Evolutionary conservation across 2,797 vertebrate species (phyloP), one percentile per base, ranked within the genome.

Genomic region (Xyrichtys novacula): DNA sequence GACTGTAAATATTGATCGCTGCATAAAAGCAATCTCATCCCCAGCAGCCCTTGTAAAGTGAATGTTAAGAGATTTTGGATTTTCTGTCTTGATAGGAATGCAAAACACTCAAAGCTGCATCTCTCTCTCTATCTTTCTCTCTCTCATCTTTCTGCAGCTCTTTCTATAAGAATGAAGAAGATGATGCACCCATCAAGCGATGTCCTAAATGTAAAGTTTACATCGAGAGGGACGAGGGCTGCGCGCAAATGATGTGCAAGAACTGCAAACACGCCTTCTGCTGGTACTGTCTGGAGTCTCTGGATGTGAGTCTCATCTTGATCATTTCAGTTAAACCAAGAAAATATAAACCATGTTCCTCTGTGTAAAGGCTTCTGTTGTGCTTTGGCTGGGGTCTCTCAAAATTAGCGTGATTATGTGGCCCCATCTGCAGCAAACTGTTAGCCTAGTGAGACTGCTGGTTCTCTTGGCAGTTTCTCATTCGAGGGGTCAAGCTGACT

Each of bases 161-260:
- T 32, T 93, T 94, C 73, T 94, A 93, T 58, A 95, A 95, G 87
- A 89, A 80, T 1, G 92, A 95, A 32, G 93, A 95, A 29, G 96
- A 97, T 0, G 95, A 98, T 0, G 97, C 95, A 2, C 96, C 98
- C 0, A 99, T 99, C 91, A 99, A 99, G 80, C 97, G 97, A 61
- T 99, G 98, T 84, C 98, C 98, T 17, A 98, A 98, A 89, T 99
- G 98, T 92, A 97, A 97, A 91, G 97, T 99, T 72, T 98, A 98
- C 93, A 99, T 99, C 9, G 98, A 99, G 88, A 91, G 98, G 48
- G 97, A 99, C 15, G 97, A 99, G 71, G 98, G 98, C 59, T 99
- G 98, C 7, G 98, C 98, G 0, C 98, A 99, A 88, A 99, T 99
- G 98, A 99, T 99, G 98, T 99, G 98, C 83, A 99, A 97, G 92